Evolutionary conservation across 2,797 vertebrate species (phyloP).

Genomic region (Urocyon cinereoargenteus): DNA sequence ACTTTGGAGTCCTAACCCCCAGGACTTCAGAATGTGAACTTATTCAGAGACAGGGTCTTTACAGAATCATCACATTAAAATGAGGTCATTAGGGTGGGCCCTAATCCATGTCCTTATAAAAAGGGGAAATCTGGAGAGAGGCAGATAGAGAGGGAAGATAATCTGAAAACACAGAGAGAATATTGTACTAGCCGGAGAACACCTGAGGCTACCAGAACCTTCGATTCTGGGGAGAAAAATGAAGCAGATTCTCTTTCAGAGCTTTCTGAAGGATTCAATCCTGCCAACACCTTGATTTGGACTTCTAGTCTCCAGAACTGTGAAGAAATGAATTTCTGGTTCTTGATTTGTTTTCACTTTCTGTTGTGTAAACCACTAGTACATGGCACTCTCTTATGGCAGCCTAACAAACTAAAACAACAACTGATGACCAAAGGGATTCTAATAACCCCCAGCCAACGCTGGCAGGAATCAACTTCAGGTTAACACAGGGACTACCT

Average conservation of each 20-base stretch:
- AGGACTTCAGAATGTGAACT: neutral
- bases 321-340: neutral
- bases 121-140: neutral
- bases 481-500: neutral
- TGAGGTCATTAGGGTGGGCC: neutral
- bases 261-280: neutral
- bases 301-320: neutral
- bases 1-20: neutral
- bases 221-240: neutral
- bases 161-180: neutral
- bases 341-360: neutral
- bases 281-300: neutral
- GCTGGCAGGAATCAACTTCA: neutral
- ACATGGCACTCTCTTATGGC: neutral
- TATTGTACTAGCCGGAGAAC: neutral
- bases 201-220: neutral
- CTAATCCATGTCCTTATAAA: neutral
- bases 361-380: neutral
- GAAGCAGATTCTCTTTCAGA: neutral
- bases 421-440: neutral
- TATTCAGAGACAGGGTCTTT: neutral
- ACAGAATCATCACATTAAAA: slow-evolving; percentile 5
- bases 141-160: neutral
- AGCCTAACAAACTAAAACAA: neutral
- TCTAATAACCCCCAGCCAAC: neutral